A percentile compares a stretch with the other conserved stretches of the same genome.
Conservation (phyloP, 2,113 vertebrate species). For the Muscicapa adusta region DNA sequence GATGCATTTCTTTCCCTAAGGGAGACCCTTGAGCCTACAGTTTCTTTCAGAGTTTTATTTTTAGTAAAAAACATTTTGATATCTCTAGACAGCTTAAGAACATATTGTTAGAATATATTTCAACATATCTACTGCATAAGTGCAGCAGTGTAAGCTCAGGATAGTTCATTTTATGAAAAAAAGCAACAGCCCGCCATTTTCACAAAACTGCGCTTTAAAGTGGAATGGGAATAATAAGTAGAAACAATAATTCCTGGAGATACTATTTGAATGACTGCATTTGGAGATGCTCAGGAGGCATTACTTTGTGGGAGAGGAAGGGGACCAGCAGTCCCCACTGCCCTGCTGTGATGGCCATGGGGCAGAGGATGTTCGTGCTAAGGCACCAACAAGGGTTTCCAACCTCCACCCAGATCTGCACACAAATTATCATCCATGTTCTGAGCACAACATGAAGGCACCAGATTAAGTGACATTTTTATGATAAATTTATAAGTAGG, state of each 20-base stretch:
- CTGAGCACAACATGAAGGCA: not conserved
- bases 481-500: not conserved
- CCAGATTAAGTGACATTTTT: not conserved
- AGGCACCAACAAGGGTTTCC: not conserved
- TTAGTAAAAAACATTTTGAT: not conserved
- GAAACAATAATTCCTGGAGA: not conserved
- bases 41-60: slow-evolving; percentile 14
- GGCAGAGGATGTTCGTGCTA: not conserved
- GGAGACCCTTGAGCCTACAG: not conserved
- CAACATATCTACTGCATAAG: not conserved
- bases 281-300: not conserved
- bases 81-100: slow-evolving; percentile 3
- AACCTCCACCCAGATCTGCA: not conserved
- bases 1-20: not conserved
- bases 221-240: not conserved
- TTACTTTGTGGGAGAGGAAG: not conserved
- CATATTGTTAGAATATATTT: not conserved
- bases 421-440: not conserved
- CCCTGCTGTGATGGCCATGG: not conserved
- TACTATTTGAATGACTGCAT: not conserved
- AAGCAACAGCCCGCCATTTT: not conserved
- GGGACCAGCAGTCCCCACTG: accelerated
- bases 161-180: not conserved
- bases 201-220: not conserved
- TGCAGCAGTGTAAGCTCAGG: not conserved